These are phyloP conservation scores for Camponotus pennsylvanicus DNA, from an alignment of 1,140 invertebrate species.

Conservation along the genomic window DNA sequence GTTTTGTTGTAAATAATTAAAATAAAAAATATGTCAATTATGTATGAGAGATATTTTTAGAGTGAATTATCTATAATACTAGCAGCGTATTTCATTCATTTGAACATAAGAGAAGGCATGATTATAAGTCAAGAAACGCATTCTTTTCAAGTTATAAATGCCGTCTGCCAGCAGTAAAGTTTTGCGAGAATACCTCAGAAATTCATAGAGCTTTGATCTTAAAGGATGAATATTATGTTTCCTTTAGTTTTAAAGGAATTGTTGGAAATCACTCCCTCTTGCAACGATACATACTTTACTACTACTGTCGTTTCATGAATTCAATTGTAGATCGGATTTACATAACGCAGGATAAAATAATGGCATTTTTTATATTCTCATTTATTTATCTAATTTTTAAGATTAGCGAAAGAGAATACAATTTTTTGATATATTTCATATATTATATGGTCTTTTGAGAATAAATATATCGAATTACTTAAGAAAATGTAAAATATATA, in stretches of 20 bases:
- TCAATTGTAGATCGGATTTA: not conserved
- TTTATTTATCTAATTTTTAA: not conserved
- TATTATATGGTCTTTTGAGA: not conserved
- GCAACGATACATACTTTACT: not conserved
- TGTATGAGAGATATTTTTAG: not conserved
- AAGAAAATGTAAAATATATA: not conserved
- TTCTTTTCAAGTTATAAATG: slow-evolving; percentile 23
- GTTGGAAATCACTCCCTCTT: not conserved
- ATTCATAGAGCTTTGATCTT: slow-evolving; percentile 3
- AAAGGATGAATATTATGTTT: slow-evolving; percentile 18
- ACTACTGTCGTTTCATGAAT: not conserved
- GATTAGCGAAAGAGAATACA: not conserved
- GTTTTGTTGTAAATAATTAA: not conserved
- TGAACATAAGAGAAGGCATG: not conserved
- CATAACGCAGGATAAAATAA: not conserved
- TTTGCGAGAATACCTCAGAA: slow-evolving; percentile 23
- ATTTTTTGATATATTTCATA: not conserved
- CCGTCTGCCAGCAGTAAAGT: not conserved
- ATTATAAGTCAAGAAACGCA: not conserved
- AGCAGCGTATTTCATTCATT: not conserved
- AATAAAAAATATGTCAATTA: not conserved
- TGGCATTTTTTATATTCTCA: not conserved
- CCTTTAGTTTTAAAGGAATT: slow-evolving; percentile 16
- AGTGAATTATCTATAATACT: not conserved
- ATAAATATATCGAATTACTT: not conserved